Base-by-base conservation (phyloP, 2,797 vertebrate species). In the Darevskia nairensis region DNA sequence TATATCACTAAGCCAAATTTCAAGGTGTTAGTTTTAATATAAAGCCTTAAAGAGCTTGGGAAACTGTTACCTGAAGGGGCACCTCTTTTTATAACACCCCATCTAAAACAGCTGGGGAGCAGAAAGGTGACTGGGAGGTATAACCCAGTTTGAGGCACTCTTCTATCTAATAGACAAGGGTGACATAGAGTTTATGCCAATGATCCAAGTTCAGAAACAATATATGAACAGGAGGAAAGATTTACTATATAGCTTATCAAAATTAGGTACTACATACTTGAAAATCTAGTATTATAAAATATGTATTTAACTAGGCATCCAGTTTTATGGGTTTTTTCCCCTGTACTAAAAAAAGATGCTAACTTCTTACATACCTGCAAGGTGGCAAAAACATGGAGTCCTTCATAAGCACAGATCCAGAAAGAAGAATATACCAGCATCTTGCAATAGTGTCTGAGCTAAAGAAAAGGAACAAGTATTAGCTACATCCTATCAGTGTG, bases 361-460 rank as follows among this genome's bases (percentile, higher is more conserved):
- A 64, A 59, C 0, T 17, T 93, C 77, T 85, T 21, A 95, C 94
- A 3, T 96, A 97, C 97, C 97, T 97, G 96, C 97, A 97, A 72
- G 96, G 97, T 79, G 98, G 98, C 93, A 99, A 96, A 96, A 98
- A 98, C 98, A 99, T 99, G 95, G 98, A 98, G 95, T 99, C 98
- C 96, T 99, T 99, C 96, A 99, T 97, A 80, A 99, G 98, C 88
- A 99, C 98, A 0, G 98, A 99, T 44, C 98, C 98, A 21, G 98
- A 98, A 75, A 99, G 98, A 82, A 99, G 97, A 92, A 99, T 98
- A 94, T 98, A 99, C 98, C 98, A 99, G 94, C 98, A 98, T 95
- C 97, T 97, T 90, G 98, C 98, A 90, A 98, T 96, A 85, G 96
- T 98, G 96, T 99, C 98, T 41, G 98, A 98, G 94, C 98, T 99